Percentiles rank a stretch among this genome's conserved stretches.
Evolutionary conservation across 2,797 vertebrate genomes (phyloP).

Genomic region (Hippopotamyrus pictus): DNA sequence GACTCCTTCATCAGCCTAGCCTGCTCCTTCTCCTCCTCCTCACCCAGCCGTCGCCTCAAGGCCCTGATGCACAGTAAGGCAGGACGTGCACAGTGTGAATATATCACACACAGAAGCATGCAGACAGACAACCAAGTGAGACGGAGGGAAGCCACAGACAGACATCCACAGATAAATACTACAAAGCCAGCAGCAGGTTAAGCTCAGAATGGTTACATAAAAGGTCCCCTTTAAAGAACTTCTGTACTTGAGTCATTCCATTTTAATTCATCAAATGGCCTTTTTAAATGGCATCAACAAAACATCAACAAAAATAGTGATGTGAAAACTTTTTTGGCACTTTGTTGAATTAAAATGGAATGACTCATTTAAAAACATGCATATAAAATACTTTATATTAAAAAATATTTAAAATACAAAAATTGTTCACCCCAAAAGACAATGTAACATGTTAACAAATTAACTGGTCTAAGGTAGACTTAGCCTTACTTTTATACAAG

Average conservation of each 20-base stretch:
- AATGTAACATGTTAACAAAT: not conserved
- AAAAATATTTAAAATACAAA: not conserved
- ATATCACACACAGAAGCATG: conserved; percentile 4
- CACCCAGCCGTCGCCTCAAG: conserved; percentile 53
- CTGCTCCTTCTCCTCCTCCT: conserved; percentile 58
- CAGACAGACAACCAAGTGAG: not conserved
- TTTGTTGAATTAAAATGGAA: not conserved
- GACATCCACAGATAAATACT: not conserved
- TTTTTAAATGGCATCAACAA: not conserved
- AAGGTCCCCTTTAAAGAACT: not conserved
- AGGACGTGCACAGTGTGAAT: not conserved
- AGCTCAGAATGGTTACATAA: not conserved
- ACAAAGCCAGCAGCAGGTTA: not conserved
- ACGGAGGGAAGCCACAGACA: not conserved
- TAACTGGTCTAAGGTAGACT: not conserved
- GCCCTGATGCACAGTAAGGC: conserved; percentile 43
- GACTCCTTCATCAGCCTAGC: conserved; percentile 52
- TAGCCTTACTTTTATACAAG: not conserved
- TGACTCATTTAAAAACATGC: not conserved
- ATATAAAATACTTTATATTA: not conserved
- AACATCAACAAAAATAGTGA: not conserved
- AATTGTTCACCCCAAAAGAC: not conserved
- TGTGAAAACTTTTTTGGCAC: not conserved
- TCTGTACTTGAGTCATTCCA: not conserved
- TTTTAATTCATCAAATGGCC: not conserved